phyloP scores from a whole-genome alignment of 2,888 invertebrate genomes.

The Leptinotarsa juncta region DNA sequence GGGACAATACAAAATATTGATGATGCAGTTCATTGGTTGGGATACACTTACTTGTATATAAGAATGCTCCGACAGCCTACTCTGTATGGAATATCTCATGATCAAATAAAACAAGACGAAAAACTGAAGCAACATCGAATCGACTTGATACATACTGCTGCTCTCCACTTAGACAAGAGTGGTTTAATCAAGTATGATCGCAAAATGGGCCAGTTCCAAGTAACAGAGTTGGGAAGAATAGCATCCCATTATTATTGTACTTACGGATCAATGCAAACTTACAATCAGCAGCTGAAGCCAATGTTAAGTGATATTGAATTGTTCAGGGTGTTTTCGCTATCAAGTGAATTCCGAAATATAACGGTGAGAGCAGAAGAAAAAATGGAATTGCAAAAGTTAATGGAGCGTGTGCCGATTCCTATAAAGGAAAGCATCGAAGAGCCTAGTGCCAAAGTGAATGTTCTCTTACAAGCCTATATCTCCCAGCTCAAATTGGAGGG shows the following conservation, averaged over 20 bases:
- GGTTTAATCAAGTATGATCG: conserved; percentile 96
- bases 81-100: conserved; percentile 88
- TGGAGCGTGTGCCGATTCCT: conserved; percentile 95
- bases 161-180: conserved; percentile 89
- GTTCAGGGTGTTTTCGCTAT: conserved; percentile 98
- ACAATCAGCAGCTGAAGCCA: conserved; percentile 95
- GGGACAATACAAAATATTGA: conserved; percentile 90
- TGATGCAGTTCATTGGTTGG: conserved; percentile 94
- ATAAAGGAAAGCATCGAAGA: conserved; percentile 99
- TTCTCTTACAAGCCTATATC: conserved; percentile 96
- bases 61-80: conserved; percentile 89
- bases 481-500: conserved; percentile 98
- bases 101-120: conserved; percentile 84
- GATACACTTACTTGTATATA: conserved; percentile 93
- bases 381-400: conserved; percentile 93
- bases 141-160: conserved; percentile 96
- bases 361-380: conserved; percentile 97
- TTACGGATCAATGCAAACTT: conserved; percentile 95
- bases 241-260: conserved; percentile 99
- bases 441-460: conserved; percentile 96
- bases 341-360: conserved; percentile 94
- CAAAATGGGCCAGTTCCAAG: conserved; percentile 83
- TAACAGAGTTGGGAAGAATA: conserved; percentile 95
- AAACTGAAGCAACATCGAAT: conserved; percentile 90
- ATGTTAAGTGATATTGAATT: conserved; percentile 97